Conservation (phyloP, 2,797 vertebrate species). For the Chelmon rostratus region DNA sequence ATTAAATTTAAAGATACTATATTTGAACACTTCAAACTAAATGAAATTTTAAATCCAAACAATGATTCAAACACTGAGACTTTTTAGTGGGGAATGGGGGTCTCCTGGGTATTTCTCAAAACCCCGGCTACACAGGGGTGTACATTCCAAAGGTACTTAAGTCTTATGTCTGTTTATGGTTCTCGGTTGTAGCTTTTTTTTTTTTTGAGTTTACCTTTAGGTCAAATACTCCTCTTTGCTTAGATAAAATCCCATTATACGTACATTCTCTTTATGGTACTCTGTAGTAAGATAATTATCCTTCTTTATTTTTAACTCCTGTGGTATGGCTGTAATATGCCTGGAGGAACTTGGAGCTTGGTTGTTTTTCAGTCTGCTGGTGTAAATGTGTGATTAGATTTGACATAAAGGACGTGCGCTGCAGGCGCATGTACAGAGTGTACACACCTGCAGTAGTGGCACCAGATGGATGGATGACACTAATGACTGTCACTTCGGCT, state of each 20-base stretch:
- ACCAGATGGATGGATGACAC: constrained; percentile 49
- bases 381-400: constrained; percentile 23
- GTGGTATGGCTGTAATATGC: not conserved
- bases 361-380: not conserved
- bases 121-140: not conserved
- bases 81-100: not conserved
- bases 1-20: too few relatives aligned
- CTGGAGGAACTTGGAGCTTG: not conserved
- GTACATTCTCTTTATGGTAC: not conserved
- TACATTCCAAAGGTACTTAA: not conserved
- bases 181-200: not conserved
- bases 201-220: too few relatives aligned
- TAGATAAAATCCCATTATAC: not conserved
- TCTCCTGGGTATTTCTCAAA: too few relatives aligned
- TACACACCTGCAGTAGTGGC: constrained; percentile 31
- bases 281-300: not conserved
- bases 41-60: too few relatives aligned
- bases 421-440: constrained; percentile 25
- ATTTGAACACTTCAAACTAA: too few relatives aligned
- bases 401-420: constrained; percentile 29
- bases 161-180: not conserved
- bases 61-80: not conserved
- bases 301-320: constrained; percentile 9
- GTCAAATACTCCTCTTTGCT: too few relatives aligned
- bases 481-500: constrained; percentile 31